Base-by-base conservation (phyloP, 2,797 vertebrate species). In the Pangasius macronema region DNA sequence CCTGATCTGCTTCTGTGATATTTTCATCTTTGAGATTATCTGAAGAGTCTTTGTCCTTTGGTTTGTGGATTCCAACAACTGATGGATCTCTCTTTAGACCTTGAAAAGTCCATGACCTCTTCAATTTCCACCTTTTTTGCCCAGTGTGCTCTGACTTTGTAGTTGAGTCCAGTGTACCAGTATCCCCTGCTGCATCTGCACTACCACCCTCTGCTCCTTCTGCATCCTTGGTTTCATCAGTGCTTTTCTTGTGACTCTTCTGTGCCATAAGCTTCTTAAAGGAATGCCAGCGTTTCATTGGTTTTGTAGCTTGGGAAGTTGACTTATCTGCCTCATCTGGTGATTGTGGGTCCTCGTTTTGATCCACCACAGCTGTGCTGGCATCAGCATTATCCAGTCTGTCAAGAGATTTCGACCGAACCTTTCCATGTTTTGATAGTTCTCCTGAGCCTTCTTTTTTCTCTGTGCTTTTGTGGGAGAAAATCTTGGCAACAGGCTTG, bases 51-150 rank as follows among this genome's bases (percentile, higher is more conserved):
- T 95, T 95, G 81, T 96, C 88, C 89, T 95, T 96, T 90, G 93
- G 82, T 90, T 94, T 92, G 79, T 95, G 94, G 91, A 96, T 95
- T 84, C 95, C 96, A 11, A 93, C 93, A 88, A 96, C 87, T 16
- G 96, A 96, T 0, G 95, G 49, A 91, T 96, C 96, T 89, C 95
- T 95, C 94, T 96, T 96, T 90, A 96, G 86, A 55, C 96, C 96
- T 91, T 96, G 96, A 93, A 96, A 96, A 84, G 96, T 96, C 96
- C 96, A 96, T 85, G 96, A 96, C 70, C 96, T 94, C 91, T 96
- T 96, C 88, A 96, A 92, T 88, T 96, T 96, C 96, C 96, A 96
- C 89, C 93, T 92, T 91, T 95, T 96, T 90, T 96, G 96, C 1
- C 95, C 96, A 0, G 87, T 81, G 53, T 95, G 95, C 90, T 96